A percentile compares a stretch with the other conserved stretches of the same genome.
Evolutionary conservation across 2,797 vertebrate genomes (phyloP).

Genomic region (Pangasius mekongensis): DNA sequence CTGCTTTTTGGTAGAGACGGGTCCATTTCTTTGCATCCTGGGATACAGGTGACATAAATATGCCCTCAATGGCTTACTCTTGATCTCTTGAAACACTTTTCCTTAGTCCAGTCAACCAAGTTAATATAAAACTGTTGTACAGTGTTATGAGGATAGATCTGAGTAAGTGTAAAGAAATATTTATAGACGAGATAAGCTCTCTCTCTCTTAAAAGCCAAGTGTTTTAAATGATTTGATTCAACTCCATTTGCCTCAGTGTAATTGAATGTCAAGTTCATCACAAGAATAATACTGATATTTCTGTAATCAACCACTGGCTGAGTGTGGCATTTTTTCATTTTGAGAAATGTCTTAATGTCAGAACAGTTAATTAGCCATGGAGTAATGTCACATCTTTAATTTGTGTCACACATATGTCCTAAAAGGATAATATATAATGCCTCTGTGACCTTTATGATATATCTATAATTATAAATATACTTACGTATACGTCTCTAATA

Average conservation of each 20-base stretch:
- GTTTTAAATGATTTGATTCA: neutral
- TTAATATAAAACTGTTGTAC: neutral
- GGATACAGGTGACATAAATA: neutral
- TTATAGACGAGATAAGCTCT: neutral
- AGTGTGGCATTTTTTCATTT: conserved; percentile 4
- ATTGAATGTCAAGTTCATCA: conserved; percentile 16
- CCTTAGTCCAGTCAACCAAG: neutral
- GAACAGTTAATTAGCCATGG: conserved; percentile 9
- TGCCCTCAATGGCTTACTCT: neutral
- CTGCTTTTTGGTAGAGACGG: neutral
- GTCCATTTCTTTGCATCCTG: neutral
- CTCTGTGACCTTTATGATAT: neutral
- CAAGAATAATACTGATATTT: neutral
- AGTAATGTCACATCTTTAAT: neutral
- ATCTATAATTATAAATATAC: neutral
- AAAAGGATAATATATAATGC: neutral
- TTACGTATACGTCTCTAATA: neutral
- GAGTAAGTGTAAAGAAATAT: neutral
- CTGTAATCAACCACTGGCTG: neutral
- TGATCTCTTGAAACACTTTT: neutral
- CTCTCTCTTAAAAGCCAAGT: neutral
- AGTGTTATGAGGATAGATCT: neutral
- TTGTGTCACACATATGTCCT: neutral
- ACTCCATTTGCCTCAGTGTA: neutral
- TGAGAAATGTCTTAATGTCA: conserved; percentile 17